A percentile compares a stretch with the other conserved stretches of the same genome.
Conservation (phyloP, 2,113 vertebrate genomes). For the Syrrhaptes paradoxus region DNA sequence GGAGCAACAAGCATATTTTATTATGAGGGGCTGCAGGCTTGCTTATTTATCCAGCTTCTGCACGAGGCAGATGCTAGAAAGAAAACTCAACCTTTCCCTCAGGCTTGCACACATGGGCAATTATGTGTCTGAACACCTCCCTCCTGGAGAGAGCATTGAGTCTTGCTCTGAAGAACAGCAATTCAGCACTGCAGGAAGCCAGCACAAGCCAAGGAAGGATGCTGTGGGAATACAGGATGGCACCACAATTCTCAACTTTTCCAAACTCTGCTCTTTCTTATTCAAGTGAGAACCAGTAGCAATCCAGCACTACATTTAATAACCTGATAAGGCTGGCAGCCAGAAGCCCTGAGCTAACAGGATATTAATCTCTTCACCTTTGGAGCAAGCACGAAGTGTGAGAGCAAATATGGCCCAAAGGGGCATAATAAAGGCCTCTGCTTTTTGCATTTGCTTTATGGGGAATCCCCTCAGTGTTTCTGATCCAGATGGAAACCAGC, state of each 20-base stretch:
- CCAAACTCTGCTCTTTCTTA: not conserved
- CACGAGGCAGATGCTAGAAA: not conserved
- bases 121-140: not conserved
- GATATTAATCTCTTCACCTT: not conserved
- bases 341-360: not conserved
- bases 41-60: not conserved
- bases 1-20: slow-evolving; percentile 13
- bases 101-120: not conserved
- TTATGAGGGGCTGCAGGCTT: slow-evolving; percentile 3
- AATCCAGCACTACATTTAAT: not conserved
- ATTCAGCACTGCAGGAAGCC: not conserved
- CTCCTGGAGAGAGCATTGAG: not conserved
- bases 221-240: not conserved
- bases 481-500: not conserved
- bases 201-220: not conserved
- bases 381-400: not conserved
- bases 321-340: not conserved
- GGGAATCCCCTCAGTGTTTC: not conserved
- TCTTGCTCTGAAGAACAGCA: not conserved
- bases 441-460: not conserved
- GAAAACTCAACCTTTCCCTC: not conserved
- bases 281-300: not conserved
- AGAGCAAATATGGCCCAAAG: not conserved
- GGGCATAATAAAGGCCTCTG: not conserved
- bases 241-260: not conserved